Evolutionary conservation across 2,113 vertebrate genomes (phyloP).

Genomic region (Zosterops lateralis): DNA sequence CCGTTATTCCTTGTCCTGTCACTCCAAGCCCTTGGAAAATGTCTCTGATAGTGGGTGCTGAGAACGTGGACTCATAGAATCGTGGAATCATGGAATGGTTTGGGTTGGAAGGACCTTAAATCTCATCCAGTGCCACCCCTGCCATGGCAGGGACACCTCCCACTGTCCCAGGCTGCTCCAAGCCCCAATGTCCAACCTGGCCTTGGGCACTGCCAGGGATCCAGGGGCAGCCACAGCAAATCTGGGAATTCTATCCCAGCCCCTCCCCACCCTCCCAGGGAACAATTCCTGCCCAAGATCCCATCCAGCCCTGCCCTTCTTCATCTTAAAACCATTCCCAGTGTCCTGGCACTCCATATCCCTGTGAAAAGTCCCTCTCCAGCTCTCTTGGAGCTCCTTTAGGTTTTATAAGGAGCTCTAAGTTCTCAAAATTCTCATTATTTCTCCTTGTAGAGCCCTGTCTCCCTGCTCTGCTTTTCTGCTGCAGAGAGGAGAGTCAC

Average conservation of each 20-base stretch:
- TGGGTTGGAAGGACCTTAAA: neutral
- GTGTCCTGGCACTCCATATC: neutral
- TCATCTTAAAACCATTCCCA: neutral
- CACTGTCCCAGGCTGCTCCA: neutral
- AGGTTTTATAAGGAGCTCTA: neutral
- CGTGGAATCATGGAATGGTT: neutral
- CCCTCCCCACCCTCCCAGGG: rapidly evolving
- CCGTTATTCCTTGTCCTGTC: too few relatives aligned
- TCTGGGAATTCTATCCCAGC: neutral
- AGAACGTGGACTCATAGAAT: too few relatives aligned
- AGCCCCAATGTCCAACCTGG: neutral
- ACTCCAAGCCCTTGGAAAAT: too few relatives aligned
- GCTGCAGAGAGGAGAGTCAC: neutral
- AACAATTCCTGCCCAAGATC: neutral
- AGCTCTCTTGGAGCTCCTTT: neutral
- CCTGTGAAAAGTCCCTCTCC: neutral
- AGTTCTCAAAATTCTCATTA: neutral
- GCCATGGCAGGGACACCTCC: neutral
- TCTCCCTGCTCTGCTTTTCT: neutral
- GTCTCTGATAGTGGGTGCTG: too few relatives aligned
- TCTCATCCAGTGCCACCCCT: rapidly evolving
- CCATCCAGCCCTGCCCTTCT: rapidly evolving
- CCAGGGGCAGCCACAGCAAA: neutral
- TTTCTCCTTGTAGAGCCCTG: neutral
- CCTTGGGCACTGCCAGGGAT: neutral